phyloP scores from a whole-genome alignment of 1,140 invertebrate genomes.

The Drosophila grimshawi region DNA sequence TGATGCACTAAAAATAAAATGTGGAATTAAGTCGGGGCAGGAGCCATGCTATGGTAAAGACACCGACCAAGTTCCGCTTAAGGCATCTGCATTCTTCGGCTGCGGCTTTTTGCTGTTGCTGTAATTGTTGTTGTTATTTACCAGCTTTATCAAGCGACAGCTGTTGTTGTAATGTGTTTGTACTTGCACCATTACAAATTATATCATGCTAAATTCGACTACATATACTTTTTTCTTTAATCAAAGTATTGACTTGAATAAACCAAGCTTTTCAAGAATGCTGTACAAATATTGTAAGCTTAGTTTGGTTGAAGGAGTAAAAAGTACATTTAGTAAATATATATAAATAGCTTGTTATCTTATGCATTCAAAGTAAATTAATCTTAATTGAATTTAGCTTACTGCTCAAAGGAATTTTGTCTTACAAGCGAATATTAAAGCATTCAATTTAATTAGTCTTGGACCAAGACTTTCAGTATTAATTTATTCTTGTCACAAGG shows the following conservation, averaged over 20 bases:
- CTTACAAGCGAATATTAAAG: too few species aligned
- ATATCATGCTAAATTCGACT: conserved; percentile 14
- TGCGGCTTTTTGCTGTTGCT: conserved; percentile 5
- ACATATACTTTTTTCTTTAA: neutral
- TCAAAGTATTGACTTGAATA: too few species aligned
- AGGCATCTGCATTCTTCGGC: conserved; percentile 32
- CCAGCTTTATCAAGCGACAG: conserved; percentile 23
- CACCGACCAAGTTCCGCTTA: conserved; percentile 28
- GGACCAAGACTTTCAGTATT: too few species aligned
- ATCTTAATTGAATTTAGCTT: too few species aligned
- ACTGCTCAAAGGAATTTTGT: too few species aligned
- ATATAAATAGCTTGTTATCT: too few species aligned
- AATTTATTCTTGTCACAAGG: conserved; percentile 2
- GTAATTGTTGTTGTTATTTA: neutral
- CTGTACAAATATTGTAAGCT: too few species aligned
- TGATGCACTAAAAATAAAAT: conserved; percentile 34
- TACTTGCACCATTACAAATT: conserved; percentile 9
- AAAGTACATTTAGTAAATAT: too few species aligned
- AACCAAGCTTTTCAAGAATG: too few species aligned
- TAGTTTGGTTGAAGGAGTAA: too few species aligned
- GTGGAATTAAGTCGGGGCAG: conserved; percentile 25
- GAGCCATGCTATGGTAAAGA: conserved; percentile 15
- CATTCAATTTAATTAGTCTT: too few species aligned
- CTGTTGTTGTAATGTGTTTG: conserved; percentile 31
- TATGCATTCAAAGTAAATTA: too few species aligned